A percentile compares a stretch with the other conserved stretches of the same genome.
phyloP scores from a whole-genome alignment of 2,113 vertebrate species.

The Marcusenius ussheri region DNA sequence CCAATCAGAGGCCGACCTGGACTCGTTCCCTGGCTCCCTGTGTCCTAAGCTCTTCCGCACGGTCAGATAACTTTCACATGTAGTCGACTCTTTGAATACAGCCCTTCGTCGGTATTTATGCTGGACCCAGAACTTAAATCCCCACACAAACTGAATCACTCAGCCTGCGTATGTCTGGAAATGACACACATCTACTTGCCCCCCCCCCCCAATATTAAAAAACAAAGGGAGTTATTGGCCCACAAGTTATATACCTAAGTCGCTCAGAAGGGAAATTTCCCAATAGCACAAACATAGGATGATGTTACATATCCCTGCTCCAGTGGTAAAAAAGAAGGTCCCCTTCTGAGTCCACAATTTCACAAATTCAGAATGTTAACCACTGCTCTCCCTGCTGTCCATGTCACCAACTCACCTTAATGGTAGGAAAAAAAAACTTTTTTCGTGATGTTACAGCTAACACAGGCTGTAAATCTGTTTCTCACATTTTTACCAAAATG shows the following conservation, averaged over 20 bases:
- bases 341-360: not conserved
- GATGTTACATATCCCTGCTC: not conserved
- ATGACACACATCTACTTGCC: not conserved
- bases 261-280: not conserved
- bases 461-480: not conserved
- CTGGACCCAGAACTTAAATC: not conserved
- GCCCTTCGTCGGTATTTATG: not conserved
- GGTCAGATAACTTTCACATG: not conserved
- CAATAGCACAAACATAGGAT: not conserved
- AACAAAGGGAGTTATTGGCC: not conserved
- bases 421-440: not conserved
- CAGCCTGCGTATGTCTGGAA: not conserved
- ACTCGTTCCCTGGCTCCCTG: not conserved
- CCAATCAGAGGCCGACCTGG: slow-evolving; percentile 4
- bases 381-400: not conserved
- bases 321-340: not conserved
- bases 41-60: not conserved
- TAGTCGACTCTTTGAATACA: not conserved
- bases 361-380: not conserved
- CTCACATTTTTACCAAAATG: not conserved
- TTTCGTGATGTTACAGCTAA: not conserved
- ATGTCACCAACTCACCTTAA: not conserved
- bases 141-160: not conserved
- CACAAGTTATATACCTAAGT: not conserved
- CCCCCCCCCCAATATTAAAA: not conserved